These are phyloP conservation scores for Cephus sareptanus DNA, from an alignment of 2,888 invertebrate species.

Conservation along the genomic window DNA sequence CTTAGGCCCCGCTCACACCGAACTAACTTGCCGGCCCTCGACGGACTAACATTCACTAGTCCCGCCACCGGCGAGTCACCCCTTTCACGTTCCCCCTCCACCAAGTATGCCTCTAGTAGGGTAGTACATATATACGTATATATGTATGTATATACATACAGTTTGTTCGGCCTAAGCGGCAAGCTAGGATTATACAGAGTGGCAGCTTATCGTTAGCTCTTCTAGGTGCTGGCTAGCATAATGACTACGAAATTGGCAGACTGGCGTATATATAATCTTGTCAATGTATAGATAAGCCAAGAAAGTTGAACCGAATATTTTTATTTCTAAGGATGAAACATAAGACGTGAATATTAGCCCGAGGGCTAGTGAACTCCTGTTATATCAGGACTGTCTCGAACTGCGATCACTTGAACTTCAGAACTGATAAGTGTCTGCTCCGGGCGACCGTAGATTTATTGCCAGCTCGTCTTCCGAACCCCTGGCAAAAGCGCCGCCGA, in stretches of 20 bases:
- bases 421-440: constrained; percentile 62
- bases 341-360: not conserved
- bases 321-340: not conserved
- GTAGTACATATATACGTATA: not conserved
- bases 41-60: constrained; percentile 18
- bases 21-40: constrained; percentile 5
- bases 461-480: constrained; percentile 34
- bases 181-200: constrained; percentile 48
- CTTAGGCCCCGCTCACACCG: constrained; percentile 21
- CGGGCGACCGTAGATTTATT: constrained; percentile 61
- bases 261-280: not conserved
- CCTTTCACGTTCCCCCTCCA: not conserved
- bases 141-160: constrained; percentile 5
- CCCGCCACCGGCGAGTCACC: constrained; percentile 17
- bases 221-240: constrained; percentile 7
- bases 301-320: not conserved
- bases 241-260: not conserved
- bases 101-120: not conserved
- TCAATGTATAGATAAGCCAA: not conserved
- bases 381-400: not conserved
- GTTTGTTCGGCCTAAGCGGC: constrained; percentile 26
- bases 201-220: constrained; percentile 39
- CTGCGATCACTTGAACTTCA: constrained; percentile 18
- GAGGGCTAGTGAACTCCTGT: not conserved
- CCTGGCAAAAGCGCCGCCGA: constrained; percentile 20